A percentile compares a stretch with the other conserved stretches of the same genome.
phyloP scores from a whole-genome alignment of 2,113 vertebrate species.

The Melanotaenia duboulayi region DNA sequence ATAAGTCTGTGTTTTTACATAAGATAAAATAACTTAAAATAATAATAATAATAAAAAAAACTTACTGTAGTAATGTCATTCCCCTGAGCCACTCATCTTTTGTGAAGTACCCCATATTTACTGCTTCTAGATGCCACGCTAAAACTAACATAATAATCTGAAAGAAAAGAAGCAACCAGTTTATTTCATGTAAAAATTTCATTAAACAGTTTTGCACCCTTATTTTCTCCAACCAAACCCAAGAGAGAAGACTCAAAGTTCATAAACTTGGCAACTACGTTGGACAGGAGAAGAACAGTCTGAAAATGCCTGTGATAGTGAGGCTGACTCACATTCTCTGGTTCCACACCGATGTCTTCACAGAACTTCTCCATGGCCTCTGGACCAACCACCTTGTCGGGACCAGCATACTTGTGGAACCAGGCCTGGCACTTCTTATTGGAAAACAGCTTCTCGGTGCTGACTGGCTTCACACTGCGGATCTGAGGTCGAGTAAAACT shows the following conservation, averaged over 20 bases:
- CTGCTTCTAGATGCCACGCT: slow-evolving; percentile 97
- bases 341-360: slow-evolving; percentile 96
- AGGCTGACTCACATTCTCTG: slow-evolving; percentile 90
- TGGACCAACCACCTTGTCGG: slow-evolving; percentile 93
- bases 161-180: neutral
- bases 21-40: too few species aligned
- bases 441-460: slow-evolving; percentile 91
- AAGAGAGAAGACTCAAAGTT: too few species aligned
- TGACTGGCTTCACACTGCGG: slow-evolving; percentile 84
- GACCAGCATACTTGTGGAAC: slow-evolving; percentile 95
- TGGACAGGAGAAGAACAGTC: too few species aligned
- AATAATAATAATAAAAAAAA: slow-evolving; percentile 2
- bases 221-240: neutral
- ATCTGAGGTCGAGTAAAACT: slow-evolving; percentile 92
- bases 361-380: slow-evolving; percentile 99
- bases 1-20: neutral
- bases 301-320: too few species aligned
- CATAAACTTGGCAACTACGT: too few species aligned
- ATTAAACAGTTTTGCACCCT: too few species aligned
- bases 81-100: slow-evolving; percentile 98
- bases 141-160: slow-evolving; percentile 98
- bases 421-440: slow-evolving; percentile 97
- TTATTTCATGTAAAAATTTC: neutral
- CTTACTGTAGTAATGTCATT: slow-evolving; percentile 97
- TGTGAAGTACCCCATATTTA: slow-evolving; percentile 98